Base-by-base conservation (phyloP, 1,140 invertebrate genomes). In the Caenorhabditis latens region DNA sequence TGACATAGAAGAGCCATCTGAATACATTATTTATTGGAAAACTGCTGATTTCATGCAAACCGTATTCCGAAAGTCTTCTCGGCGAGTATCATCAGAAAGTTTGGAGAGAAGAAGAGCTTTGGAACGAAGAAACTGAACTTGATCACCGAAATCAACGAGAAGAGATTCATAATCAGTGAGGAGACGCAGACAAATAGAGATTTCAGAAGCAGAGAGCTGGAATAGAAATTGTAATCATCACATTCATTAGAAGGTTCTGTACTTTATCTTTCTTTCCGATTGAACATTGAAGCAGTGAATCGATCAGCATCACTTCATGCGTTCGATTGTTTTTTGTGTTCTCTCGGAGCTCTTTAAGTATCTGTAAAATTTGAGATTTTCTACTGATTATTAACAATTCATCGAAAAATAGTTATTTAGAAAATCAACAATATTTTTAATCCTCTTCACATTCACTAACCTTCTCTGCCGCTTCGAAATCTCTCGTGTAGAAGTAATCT, bases 131-230 rank as follows among this genome's bases (percentile, higher is more conserved):
- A 79, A 79, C 11, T 79, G 71, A 79, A 79, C 13, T 79, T 79
- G 71, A 79, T 79, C 71, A 79, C 71, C 71, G 21, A 50, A 79
- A 50, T 79, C 71, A 24, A 79, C 71, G 5, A 79, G 46, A 32
- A 79, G 43, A 50, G 71, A 79, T 79, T 79, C 71, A 14, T 79
- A 79, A 24, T 79, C 43, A 40, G 46, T 53, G n/a, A 79, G 43
- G 19, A 79, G 46, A n/a, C 42, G 71, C 8, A 50, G 71, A 53
- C 46, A 79, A 14, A 2, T 53, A 2, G 46, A 48, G 24, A 9
- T 24, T 79, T 79, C 71, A 21, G 67, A n/a, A 21, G n/a, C 7
- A 0, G 46, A 79, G 19, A 75, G 63, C 63, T 67, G 57, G 8
- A 61, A 58, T 58, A 21, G n/a, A 61, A 61, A 21, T n/a, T 21